Percentiles rank a stretch among this genome's conserved stretches.
Evolutionary conservation across 2,888 invertebrate genomes (phyloP).

Genomic region (Lasioglossum malachurum): DNA sequence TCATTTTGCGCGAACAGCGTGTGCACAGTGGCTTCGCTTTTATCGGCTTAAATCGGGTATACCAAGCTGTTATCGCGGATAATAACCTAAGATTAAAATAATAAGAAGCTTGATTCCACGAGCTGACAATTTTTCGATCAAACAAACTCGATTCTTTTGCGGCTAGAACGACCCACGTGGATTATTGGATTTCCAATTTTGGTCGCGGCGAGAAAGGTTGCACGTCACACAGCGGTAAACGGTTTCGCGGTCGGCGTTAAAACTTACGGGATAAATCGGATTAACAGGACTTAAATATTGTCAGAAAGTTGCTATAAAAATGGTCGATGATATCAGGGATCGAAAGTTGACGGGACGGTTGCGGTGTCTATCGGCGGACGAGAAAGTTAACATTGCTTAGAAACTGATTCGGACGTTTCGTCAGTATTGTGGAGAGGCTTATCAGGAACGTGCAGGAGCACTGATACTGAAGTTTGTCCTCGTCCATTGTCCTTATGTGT

Average conservation of each 20-base stretch:
- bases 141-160: background rate
- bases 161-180: background rate
- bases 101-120: background rate
- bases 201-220: background rate
- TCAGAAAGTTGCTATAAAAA: background rate
- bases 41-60: background rate
- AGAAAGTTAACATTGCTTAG: background rate
- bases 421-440: background rate
- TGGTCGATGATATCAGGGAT: background rate
- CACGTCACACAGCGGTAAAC: background rate
- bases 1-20: background rate
- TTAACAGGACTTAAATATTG: background rate
- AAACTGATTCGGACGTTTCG: constrained; percentile 24
- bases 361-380: background rate
- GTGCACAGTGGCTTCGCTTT: background rate
- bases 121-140: background rate
- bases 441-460: constrained; percentile 9
- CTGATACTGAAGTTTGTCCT: constrained; percentile 22
- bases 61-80: background rate
- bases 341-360: background rate
- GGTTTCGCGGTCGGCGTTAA: background rate
- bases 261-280: background rate
- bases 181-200: background rate
- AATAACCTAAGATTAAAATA: background rate
- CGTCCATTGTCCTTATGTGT: constrained; percentile 12